Evolutionary conservation across 2,113 vertebrate species (phyloP).

Genomic region (Platysternon megacephalum): DNA sequence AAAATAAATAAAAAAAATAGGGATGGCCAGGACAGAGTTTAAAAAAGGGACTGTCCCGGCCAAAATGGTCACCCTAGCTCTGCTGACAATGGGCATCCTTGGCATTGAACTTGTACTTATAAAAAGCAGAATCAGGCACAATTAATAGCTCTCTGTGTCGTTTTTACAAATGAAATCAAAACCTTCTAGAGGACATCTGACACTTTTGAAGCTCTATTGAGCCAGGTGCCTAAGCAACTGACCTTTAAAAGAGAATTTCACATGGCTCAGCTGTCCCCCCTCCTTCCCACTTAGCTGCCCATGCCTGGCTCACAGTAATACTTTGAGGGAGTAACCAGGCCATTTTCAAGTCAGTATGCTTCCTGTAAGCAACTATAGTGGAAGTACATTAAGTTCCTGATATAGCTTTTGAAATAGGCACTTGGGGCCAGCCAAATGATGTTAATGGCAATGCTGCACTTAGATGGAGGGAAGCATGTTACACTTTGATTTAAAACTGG

Average conservation of each 20-base stretch:
- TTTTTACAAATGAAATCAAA: neutral
- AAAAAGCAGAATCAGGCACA: neutral
- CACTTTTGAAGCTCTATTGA: accelerated
- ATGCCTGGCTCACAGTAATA: accelerated
- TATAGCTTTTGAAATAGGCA: neutral
- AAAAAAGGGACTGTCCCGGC: too few relatives aligned
- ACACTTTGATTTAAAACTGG: neutral
- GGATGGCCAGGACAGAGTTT: too few relatives aligned
- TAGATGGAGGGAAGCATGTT: neutral
- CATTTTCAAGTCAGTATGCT: neutral
- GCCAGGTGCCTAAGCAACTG: neutral
- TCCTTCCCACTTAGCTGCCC: neutral
- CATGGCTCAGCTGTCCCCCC: neutral
- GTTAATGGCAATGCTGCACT: neutral
- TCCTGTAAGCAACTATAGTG: neutral
- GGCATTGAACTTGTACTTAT: neutral
- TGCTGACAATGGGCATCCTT: neutral
- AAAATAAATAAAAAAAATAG: too few relatives aligned
- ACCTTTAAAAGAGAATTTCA: neutral
- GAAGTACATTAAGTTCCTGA: accelerated
- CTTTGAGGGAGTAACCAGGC: accelerated
- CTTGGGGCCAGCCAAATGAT: neutral
- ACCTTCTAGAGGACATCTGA: neutral
- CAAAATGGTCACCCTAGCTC: neutral
- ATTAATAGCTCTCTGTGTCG: neutral